Percentiles rank a stretch among this genome's conserved stretches.
Conservation (phyloP, 2,113 vertebrate genomes). For the Rhinolophus ferrumequinum region DNA sequence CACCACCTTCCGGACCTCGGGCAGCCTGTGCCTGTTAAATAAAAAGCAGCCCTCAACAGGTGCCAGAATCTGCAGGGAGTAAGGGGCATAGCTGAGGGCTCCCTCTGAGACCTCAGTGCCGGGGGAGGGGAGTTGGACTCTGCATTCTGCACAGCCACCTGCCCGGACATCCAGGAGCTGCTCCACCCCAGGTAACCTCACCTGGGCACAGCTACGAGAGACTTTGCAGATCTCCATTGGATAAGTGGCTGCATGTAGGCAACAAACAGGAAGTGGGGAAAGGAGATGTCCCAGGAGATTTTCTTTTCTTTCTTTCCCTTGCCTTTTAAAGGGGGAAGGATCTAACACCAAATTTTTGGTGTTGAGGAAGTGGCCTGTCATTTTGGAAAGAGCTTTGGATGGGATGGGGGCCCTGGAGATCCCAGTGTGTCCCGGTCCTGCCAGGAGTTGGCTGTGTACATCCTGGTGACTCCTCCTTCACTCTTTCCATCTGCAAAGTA, state of each 20-base stretch:
- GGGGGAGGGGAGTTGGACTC: background rate
- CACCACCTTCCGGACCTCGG: background rate
- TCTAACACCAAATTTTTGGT: background rate
- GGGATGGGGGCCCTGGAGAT: background rate
- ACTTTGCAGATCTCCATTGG: background rate
- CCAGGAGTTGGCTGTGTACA: background rate
- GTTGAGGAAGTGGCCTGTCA: background rate
- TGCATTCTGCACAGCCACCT: background rate
- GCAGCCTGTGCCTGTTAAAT: background rate
- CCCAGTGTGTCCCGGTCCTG: background rate
- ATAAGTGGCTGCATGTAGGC: background rate
- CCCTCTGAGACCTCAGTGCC: background rate
- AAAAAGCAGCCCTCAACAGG: background rate
- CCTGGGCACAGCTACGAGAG: background rate
- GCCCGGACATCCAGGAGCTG: background rate
- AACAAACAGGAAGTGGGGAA: background rate
- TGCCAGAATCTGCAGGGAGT: background rate
- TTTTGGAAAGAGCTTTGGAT: background rate
- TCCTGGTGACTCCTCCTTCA: background rate
- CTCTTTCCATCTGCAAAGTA: slow-evolving; percentile 17
- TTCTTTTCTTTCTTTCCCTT: background rate
- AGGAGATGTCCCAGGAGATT: background rate
- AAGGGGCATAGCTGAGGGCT: accelerated
- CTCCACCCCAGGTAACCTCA: background rate
- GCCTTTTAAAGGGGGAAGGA: background rate